phyloP scores from a whole-genome alignment of 2,113 vertebrate species.

The Leuciscus idus region DNA sequence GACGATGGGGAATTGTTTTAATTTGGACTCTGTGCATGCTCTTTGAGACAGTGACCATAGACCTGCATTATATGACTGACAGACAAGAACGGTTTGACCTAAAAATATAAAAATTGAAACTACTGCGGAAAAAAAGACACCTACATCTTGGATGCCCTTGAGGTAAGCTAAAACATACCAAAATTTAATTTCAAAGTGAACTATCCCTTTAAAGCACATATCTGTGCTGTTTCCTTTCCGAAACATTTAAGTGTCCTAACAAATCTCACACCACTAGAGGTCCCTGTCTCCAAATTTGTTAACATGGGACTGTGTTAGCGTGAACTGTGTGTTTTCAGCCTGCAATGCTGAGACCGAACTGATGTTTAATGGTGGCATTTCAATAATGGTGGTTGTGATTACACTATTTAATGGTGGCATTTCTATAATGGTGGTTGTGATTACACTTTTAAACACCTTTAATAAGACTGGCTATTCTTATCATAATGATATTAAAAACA shows the following conservation, averaged over 20 bases:
- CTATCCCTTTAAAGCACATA: too few species aligned
- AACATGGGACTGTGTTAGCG: neutral
- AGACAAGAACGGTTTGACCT: too few species aligned
- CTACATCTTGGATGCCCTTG: too few species aligned
- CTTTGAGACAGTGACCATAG: too few species aligned
- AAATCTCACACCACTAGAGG: neutral
- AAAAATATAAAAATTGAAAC: too few species aligned
- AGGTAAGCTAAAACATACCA: too few species aligned
- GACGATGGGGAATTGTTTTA: too few species aligned
- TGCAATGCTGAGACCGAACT: neutral
- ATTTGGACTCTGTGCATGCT: too few species aligned
- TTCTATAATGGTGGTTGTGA: neutral
- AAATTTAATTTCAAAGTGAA: too few species aligned
- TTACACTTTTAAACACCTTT: neutral
- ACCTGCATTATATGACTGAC: too few species aligned
- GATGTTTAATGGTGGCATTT: neutral
- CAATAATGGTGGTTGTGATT: neutral
- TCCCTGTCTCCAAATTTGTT: neutral
- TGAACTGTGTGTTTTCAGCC: neutral
- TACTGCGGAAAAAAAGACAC: too few species aligned
- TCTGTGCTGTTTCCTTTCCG: neutral
- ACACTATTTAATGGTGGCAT: too few species aligned
- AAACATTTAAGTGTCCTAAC: neutral
- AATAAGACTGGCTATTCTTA: neutral
- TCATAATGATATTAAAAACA: neutral